Percentiles rank a stretch among this genome's conserved stretches.
Evolutionary conservation across 1,140 invertebrate genomes (phyloP).

Genomic region (Bombus vancouverensis): DNA sequence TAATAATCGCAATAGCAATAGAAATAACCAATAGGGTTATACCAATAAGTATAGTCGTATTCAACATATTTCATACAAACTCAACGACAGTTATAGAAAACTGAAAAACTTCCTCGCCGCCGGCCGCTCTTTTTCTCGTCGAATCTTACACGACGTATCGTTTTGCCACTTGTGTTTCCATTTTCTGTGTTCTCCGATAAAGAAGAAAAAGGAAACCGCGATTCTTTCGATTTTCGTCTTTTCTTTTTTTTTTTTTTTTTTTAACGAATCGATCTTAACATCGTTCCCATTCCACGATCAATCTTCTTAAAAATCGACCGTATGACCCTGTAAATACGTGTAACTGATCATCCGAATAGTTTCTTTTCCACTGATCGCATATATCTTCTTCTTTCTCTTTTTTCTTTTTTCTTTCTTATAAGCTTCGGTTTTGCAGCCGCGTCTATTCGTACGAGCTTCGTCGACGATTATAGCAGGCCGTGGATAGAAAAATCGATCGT

Average conservation of each 20-base stretch:
- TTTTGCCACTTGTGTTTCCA: too few species aligned
- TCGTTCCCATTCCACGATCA: background rate
- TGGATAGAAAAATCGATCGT: background rate
- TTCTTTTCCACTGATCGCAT: background rate
- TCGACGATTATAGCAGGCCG: background rate
- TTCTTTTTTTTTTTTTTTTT: too few species aligned
- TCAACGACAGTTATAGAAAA: slow-evolving; percentile 78
- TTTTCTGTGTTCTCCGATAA: background rate
- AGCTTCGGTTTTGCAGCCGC: background rate
- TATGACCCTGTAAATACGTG: slow-evolving; percentile 43
- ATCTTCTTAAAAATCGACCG: background rate
- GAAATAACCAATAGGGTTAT: slow-evolving; percentile 72
- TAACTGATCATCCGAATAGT: slow-evolving; percentile 15
- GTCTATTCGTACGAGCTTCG: background rate
- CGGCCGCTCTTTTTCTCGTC: slow-evolving; percentile 49
- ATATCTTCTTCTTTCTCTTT: too few species aligned
- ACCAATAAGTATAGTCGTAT: slow-evolving; percentile 76
- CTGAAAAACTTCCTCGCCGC: slow-evolving; percentile 70
- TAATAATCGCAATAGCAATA: slow-evolving; percentile 63
- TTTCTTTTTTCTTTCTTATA: background rate
- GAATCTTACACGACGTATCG: background rate
- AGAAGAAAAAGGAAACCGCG: background rate
- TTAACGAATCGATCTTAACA: background rate
- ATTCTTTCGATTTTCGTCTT: background rate
- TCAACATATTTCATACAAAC: slow-evolving; percentile 77